Evolutionary conservation across 2,113 vertebrate species (phyloP), one percentile per base, ranked within the genome.

Genomic region (Cyprinodon variegatus): DNA sequence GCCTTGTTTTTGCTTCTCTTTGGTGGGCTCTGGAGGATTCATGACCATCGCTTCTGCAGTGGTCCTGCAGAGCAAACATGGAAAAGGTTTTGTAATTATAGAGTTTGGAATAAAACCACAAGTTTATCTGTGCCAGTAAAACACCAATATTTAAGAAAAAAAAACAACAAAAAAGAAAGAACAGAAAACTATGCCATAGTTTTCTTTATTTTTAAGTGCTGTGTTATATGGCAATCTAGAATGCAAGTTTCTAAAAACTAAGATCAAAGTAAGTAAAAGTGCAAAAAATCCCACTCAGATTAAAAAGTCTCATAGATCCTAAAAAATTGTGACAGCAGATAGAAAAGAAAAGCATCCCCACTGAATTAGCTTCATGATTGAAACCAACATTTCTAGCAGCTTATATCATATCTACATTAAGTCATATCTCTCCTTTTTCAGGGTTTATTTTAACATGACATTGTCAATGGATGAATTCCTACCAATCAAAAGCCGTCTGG

Each of bases 1-100:
- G 64, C 97, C 96, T 95, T 98, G 97, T 85, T 98, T 99, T 89
- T 98, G 97, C 88, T 98, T 99, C 90, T 98, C 97, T 94, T 99
- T 99, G 80, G 94, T 91, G 70, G 96, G 96, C 87, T 99, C 97
- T 5, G 97, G 96, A 90, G 97, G 96, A 93, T 95, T 97, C 94
- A 95, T 94, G 81, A 92, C 93, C 95, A 97, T 94, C 57, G 96
- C 96, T 92, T 99, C 98, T 77, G 97, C 94, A 79, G 95, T 93
- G 79, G 95, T 96, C 98, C 98, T 99, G 90, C 86, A 64, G 80
- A 86, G 17, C 14, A 80, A 68, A 73, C 8, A 50, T 39, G 17
- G 17, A 84, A 70, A 77, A 3, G 4, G 70, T 76, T 12, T 69
- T 68, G 48, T 43, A 53, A 72, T 45, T 22, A 61, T 59, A 72